Percentiles rank a stretch among this genome's conserved stretches.
These are phyloP conservation scores for Scaptomyza flava DNA, from an alignment of 2,888 invertebrate species.

Conservation along the genomic window DNA sequence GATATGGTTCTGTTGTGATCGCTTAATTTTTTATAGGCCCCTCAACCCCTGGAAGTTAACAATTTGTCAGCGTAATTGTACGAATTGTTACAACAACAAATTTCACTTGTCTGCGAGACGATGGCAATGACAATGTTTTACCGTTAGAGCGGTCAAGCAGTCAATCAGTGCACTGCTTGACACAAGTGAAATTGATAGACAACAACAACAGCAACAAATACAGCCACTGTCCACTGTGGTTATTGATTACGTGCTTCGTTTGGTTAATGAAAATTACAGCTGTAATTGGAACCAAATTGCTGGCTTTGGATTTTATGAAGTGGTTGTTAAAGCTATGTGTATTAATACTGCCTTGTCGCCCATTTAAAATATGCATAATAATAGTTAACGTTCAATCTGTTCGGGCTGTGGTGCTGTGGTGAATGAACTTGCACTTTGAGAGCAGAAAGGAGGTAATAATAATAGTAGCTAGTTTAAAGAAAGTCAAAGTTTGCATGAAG, in stretches of 20 bases:
- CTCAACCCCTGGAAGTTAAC: slow-evolving; percentile 49
- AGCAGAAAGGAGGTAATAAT: slow-evolving; percentile 9
- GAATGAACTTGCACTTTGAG: slow-evolving; percentile 56
- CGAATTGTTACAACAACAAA: slow-evolving; percentile 56
- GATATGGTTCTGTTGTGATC: slow-evolving; percentile 34
- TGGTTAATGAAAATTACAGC: slow-evolving; percentile 51
- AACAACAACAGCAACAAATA: background rate
- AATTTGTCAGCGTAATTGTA: slow-evolving; percentile 57
- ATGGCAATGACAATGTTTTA: slow-evolving; percentile 60
- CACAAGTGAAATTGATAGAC: slow-evolving; percentile 61
- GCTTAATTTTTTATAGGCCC: background rate
- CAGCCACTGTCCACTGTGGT: slow-evolving; percentile 36
- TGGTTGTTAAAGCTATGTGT: slow-evolving; percentile 33
- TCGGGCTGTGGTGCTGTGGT: slow-evolving; percentile 28
- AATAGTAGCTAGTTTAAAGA: slow-evolving; percentile 36
- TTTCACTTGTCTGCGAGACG: slow-evolving; percentile 63
- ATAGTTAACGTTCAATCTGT: slow-evolving; percentile 20
- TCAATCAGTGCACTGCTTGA: slow-evolving; percentile 50
- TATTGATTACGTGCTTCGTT: slow-evolving; percentile 75
- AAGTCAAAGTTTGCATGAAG: slow-evolving; percentile 45
- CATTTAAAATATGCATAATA: slow-evolving; percentile 62
- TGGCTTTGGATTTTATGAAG: slow-evolving; percentile 10
- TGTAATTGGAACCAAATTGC: slow-evolving; percentile 67
- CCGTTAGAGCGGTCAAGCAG: slow-evolving; percentile 64
- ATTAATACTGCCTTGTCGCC: slow-evolving; percentile 44